Conservation (phyloP, 2,113 vertebrate genomes). For the Scomber colias region DNA sequence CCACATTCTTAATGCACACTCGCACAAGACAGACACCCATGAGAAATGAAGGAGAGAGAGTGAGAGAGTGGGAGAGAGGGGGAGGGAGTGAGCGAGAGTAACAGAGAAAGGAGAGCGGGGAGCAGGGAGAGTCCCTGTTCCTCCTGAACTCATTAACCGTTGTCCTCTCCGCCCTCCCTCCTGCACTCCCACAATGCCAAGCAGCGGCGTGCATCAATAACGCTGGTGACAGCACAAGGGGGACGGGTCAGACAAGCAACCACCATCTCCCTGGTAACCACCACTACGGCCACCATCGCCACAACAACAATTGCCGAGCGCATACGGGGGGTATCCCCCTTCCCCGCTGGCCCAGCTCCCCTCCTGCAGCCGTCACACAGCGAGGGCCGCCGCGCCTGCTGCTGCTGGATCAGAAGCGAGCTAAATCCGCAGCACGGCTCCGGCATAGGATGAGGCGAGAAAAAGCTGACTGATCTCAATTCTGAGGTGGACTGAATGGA, state of each 20-base stretch:
- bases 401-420: conserved; percentile 76
- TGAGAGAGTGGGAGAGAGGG: conserved; percentile 24
- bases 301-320: conserved; percentile 79
- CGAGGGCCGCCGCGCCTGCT: conserved; percentile 71
- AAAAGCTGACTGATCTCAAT: conserved; percentile 73
- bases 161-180: conserved; percentile 80
- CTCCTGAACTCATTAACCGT: conserved; percentile 84
- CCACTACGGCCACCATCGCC: conserved; percentile 77
- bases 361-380: conserved; percentile 68
- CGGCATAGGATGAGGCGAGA: conserved; percentile 67
- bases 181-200: conserved; percentile 80
- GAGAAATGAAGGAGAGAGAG: conserved; percentile 78
- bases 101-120: conserved; percentile 49
- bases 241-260: conserved; percentile 83
- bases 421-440: conserved; percentile 76
- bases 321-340: conserved; percentile 64
- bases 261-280: conserved; percentile 82
- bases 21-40: conserved; percentile 80
- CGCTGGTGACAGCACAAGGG: conserved; percentile 80
- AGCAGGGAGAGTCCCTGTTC: conserved; percentile 71
- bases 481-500: conserved; percentile 73
- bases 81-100: conserved; percentile 44
- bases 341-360: conserved; percentile 67
- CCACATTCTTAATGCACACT: conserved; percentile 82
- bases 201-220: conserved; percentile 83